phyloP scores from a whole-genome alignment of 2,113 vertebrate species.

The Cinclus mexicanus region DNA sequence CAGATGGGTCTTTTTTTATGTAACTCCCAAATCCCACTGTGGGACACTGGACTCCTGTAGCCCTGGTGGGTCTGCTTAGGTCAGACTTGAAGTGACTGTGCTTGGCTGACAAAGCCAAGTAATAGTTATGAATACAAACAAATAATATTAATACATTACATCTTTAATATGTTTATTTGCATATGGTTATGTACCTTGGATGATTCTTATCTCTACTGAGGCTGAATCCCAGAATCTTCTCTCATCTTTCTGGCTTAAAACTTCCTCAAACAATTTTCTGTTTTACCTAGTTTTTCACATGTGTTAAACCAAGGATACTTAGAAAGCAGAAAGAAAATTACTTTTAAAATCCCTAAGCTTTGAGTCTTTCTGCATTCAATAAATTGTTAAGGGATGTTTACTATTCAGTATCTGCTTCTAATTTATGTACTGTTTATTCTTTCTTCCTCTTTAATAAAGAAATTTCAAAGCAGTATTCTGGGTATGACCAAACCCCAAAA shows the following conservation, averaged over 20 bases:
- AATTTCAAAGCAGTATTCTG: neutral
- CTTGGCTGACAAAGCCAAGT: neutral
- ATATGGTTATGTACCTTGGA: neutral
- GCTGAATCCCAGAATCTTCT: neutral
- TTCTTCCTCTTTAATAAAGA: neutral
- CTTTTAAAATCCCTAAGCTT: neutral
- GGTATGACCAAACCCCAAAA: neutral
- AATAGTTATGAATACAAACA: neutral
- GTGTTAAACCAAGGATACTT: neutral
- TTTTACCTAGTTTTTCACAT: neutral
- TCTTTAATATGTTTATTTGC: neutral
- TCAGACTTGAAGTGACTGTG: neutral
- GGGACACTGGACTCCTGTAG: neutral
- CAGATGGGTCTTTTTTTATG: neutral
- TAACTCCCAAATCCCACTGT: neutral
- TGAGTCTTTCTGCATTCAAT: neutral
- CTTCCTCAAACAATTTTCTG: neutral
- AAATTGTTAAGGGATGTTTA: neutral
- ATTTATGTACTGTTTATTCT: neutral
- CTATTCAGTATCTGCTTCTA: neutral
- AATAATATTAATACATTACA: neutral
- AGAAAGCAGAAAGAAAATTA: neutral
- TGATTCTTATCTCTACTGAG: neutral
- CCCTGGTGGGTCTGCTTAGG: rapidly evolving
- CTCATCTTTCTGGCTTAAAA: neutral